Base-by-base conservation (phyloP, 2,797 vertebrate genomes). In the Mormyrus hasselquistii region DNA sequence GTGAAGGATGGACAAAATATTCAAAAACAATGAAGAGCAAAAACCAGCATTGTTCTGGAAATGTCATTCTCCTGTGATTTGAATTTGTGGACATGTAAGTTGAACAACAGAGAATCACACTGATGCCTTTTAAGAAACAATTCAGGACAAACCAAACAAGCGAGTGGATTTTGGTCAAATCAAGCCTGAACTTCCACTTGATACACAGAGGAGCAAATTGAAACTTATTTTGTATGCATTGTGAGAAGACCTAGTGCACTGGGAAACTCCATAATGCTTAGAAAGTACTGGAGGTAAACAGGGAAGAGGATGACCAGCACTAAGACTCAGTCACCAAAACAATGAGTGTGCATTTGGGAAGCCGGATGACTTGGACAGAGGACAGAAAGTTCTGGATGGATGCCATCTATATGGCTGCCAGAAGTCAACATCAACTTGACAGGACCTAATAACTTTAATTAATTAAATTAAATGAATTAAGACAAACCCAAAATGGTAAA, bases 381-480 rank as follows among this genome's bases (percentile, higher is more conserved):
- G 76, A 47, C 76, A 44, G 76, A 82, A 82, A 47, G 38, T 19
- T 47, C 38, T 82, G 41, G 76, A 47, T 44, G 76, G 5, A 44
- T 10, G 41, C 76, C 41, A 44, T 82, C 76, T 82, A 82, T 47
- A 47, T 44, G 41, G 76, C 38, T 82, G 76, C 38, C 41, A 82
- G 76, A 10, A 82, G 76, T 82, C 76, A 82, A 44, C 38, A 82
- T 47, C 38, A 82, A 82, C 41, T 82, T 82, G 76, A 82, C 76
- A 82, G 76, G 8, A 82, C 16, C 76, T 10, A 47, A 82, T 44
- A 82, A 79, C 44, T 79, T 79, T 8, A 79, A 44, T 82, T 82
- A 38, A 73, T 73, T 73, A 6, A 73, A 73, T 73, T 38, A 73
- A 38, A 73, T 73, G 34, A 38, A 7, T 73, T 38, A 73, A 73